Evolutionary conservation across 2,888 invertebrate species (phyloP).

Genomic region (Drosophila birchii): DNA sequence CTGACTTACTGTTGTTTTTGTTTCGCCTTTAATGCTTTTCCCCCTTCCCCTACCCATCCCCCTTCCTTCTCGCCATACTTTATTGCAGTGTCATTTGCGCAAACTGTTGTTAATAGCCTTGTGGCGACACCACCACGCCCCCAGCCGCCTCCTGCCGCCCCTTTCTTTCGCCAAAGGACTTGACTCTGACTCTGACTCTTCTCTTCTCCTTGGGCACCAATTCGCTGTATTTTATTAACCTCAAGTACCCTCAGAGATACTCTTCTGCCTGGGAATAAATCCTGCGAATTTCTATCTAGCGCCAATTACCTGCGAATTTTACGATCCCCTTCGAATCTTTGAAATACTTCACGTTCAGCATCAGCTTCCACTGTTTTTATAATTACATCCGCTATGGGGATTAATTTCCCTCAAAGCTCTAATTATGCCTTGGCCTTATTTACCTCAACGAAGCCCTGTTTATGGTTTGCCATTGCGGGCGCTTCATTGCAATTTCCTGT

Average conservation of each 20-base stretch:
- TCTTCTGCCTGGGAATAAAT: constrained; percentile 3
- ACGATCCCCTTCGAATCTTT: neutral
- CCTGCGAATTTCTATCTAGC: neutral
- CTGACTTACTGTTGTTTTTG: constrained; percentile 27
- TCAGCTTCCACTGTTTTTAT: constrained; percentile 5
- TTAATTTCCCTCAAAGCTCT: constrained; percentile 1
- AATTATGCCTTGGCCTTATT: constrained; percentile 1
- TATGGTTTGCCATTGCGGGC: neutral
- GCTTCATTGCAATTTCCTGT: neutral
- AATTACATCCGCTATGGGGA: constrained; percentile 10
- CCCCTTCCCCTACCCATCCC: neutral
- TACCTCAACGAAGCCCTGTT: neutral
- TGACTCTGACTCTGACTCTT: neutral
- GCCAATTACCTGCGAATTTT: constrained; percentile 11
- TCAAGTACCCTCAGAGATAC: constrained; percentile 4
- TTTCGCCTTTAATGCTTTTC: constrained; percentile 63
- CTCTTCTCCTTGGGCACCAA: neutral
- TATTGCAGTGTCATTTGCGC: constrained; percentile 77
- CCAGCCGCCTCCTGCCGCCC: neutral
- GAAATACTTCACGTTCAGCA: neutral
- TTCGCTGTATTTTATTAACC: constrained; percentile 6
- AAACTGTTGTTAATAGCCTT: constrained; percentile 77
- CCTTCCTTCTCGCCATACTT: constrained; percentile 51
- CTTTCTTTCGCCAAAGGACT: constrained; percentile 16
- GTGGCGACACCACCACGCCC: constrained; percentile 63